Percentiles rank a stretch among this genome's conserved stretches.
Conservation (phyloP, 2,113 vertebrate genomes). For the Gadus macrocephalus region DNA sequence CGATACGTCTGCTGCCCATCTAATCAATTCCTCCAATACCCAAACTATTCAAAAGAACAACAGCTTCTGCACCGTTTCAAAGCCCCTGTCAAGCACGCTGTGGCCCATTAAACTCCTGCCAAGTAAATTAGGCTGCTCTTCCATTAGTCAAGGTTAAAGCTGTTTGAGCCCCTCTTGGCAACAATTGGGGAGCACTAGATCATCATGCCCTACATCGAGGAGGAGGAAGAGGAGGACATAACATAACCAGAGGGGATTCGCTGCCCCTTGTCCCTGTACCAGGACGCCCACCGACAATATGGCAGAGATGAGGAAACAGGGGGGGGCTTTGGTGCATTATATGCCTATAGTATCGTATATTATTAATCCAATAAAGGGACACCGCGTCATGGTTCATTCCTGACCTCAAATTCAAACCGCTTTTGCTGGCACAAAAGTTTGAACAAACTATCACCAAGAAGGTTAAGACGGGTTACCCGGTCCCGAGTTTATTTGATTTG, state of each 20-base stretch:
- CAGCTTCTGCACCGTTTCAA: background rate
- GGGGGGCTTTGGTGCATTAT: background rate
- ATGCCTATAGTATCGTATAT: no score
- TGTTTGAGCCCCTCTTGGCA: slow-evolving; percentile 20
- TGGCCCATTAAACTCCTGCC: slow-evolving; percentile 16
- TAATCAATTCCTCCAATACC: background rate
- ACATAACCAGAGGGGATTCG: background rate
- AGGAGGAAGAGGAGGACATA: background rate
- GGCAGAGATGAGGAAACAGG: background rate
- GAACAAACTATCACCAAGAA: no score
- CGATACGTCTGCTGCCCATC: background rate
- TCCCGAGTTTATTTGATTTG: no score
- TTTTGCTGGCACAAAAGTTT: no score
- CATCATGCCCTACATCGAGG: slow-evolving; percentile 41
- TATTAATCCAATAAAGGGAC: no score
- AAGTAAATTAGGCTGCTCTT: slow-evolving; percentile 30
- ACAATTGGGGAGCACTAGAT: slow-evolving; percentile 28
- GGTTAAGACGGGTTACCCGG: no score
- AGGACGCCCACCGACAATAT: background rate
- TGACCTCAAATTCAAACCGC: no score
- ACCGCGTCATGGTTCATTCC: no score
- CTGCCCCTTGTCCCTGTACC: no score
- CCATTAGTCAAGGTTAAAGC: slow-evolving; percentile 26
- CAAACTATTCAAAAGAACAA: background rate
- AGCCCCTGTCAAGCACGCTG: slow-evolving; percentile 2